Percentiles rank a stretch among this genome's conserved stretches.
Evolutionary conservation across 1,140 invertebrate genomes (phyloP).

Genomic region (Nephotettix cincticeps): DNA sequence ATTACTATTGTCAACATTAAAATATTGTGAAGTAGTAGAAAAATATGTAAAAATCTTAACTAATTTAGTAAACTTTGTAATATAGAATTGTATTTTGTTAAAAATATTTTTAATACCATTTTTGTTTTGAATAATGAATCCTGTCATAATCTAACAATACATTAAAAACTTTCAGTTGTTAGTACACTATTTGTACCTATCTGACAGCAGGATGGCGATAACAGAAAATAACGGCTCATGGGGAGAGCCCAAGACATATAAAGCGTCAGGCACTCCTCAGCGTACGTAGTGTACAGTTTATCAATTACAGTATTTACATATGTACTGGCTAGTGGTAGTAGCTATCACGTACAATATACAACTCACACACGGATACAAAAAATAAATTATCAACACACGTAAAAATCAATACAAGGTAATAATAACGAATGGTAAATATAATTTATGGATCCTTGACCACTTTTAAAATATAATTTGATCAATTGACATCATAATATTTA

Average conservation of each 20-base stretch:
- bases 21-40: background rate
- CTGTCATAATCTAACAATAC: no score
- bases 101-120: background rate
- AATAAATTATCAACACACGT: slow-evolving; percentile 21
- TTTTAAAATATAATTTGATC: no score
- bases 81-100: background rate
- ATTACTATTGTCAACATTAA: background rate
- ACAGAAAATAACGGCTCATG: background rate
- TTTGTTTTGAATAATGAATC: no score
- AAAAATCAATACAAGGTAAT: background rate
- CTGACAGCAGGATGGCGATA: background rate
- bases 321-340: slow-evolving; percentile 11
- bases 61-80: background rate
- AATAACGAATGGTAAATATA: background rate
- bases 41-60: background rate
- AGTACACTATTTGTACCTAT: no score
- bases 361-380: background rate
- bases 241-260: background rate
- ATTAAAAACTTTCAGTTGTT: no score
- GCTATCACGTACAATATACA: background rate
- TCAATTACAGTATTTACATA: background rate
- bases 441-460: background rate
- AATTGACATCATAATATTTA: no score
- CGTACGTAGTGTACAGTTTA: background rate
- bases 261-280: background rate